A percentile compares a stretch with the other conserved stretches of the same genome.
Conservation (phyloP, 2,113 vertebrate genomes). For the Shinisaurus crocodilurus region DNA sequence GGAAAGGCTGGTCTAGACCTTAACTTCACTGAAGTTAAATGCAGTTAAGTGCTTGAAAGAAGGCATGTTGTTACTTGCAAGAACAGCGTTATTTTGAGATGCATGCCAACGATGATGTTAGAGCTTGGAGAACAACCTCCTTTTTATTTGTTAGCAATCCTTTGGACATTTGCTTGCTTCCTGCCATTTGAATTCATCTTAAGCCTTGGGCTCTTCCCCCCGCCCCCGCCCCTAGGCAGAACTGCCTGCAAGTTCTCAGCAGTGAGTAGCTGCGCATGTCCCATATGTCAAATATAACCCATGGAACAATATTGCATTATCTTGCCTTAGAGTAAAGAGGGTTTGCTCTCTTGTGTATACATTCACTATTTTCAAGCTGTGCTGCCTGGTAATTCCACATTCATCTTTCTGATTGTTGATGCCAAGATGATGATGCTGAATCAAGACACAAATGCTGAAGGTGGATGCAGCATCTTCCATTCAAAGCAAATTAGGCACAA, state of each 20-base stretch:
- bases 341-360: not conserved
- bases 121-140: not conserved
- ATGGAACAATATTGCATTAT: not conserved
- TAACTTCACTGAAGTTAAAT: not conserved
- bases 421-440: not conserved
- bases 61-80: not conserved
- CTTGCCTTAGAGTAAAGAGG: not conserved
- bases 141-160: not conserved
- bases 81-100: not conserved
- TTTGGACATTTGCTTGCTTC: not conserved
- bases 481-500: not conserved
- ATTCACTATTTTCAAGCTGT: not conserved
- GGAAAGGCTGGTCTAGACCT: not conserved
- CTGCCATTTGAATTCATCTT: not conserved
- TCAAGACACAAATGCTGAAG: not conserved
- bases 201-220: not conserved
- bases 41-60: not conserved
- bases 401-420: not conserved
- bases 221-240: not conserved
- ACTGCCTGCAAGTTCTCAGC: not conserved
- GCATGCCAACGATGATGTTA: slow-evolving; percentile 17
- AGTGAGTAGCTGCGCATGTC: not conserved
- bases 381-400: not conserved
- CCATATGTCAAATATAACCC: not conserved
- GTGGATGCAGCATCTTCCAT: not conserved